Base-by-base conservation (phyloP, 2,113 vertebrate species). In the Pachyramphus minor region DNA sequence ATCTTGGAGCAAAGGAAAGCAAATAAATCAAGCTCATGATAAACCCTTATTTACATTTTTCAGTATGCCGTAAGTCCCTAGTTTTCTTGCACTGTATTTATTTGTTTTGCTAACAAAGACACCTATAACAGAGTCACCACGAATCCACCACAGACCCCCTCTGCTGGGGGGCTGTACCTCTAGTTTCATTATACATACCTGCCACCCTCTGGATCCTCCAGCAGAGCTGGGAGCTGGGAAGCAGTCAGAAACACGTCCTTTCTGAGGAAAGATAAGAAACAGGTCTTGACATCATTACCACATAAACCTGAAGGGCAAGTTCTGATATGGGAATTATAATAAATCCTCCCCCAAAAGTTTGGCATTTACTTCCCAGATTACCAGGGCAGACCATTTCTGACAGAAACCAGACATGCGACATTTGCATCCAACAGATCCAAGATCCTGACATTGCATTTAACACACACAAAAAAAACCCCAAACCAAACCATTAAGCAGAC, bases 141-240 rank as follows among this genome's bases (percentile, higher is more conserved):
- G 0, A 52, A 66, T 3, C 4, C 59, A 41, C 19, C 68, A 41
- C 9, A 81, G 37, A 2, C 14, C 4, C 7, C 12, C 8, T 4
- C 16, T 69, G 7, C 22, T 56, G 24, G 2, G 2, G 3, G 16
- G 20, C 15, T 6, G 8, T 41, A 58, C 11, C 23, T 50, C 28
- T 53, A 7, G 7, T 50, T 76, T 67, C 41, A 56, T 1, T 11
- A 11, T n/a, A 88, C 5, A 0, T 73, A 95, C 95, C 84, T 94
- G 68, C 27, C 11, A 2, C 56, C 35, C 41, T 78, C 47, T 4
- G 0, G 56, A 92, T 37, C n/a, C 58, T 93, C 49, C 53, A 7
- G 3, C 14, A 63, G 50, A 41, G 14, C 17, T 4, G 17, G 31
- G 14, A 89, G 69, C 30, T 37, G 35, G 23, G n/a, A 37, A 91